phyloP scores from a whole-genome alignment of 2,888 invertebrate species.

The Lutraria lutraria region DNA sequence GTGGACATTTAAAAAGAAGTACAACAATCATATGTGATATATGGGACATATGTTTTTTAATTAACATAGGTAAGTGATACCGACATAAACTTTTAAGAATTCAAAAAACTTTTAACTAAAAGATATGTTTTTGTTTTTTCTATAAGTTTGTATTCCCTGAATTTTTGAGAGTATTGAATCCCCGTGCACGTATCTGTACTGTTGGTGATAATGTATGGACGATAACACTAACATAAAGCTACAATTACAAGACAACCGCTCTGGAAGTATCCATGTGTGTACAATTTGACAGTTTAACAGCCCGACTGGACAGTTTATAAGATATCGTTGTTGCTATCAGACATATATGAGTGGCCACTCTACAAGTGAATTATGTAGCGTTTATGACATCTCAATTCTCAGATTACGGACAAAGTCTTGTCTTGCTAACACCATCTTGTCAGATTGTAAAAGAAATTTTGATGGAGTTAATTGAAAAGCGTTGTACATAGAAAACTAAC shows the following conservation, averaged over 20 bases:
- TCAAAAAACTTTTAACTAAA: background rate
- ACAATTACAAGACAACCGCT: conserved; percentile 27
- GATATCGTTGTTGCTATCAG: conserved; percentile 40
- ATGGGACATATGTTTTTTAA: background rate
- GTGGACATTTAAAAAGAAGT: too few species aligned
- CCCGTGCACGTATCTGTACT: background rate
- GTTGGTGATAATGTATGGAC: background rate
- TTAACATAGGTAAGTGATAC: background rate
- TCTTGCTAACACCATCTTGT: background rate
- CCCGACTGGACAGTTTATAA: conserved; percentile 43
- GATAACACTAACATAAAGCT: conserved; percentile 8
- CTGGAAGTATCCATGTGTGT: conserved; percentile 39
- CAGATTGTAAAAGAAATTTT: background rate
- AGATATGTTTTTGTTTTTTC: background rate
- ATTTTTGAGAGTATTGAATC: background rate
- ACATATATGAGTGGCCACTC: conserved; percentile 37
- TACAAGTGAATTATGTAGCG: conserved; percentile 1
- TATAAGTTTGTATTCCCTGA: background rate
- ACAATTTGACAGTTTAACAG: conserved; percentile 43
- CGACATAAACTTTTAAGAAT: background rate
- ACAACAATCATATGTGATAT: too few species aligned
- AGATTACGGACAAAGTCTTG: background rate
- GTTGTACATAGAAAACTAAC: background rate
- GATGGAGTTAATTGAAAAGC: background rate
- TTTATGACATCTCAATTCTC: conserved; percentile 5